These are phyloP conservation scores for Ataeniobius toweri DNA, from an alignment of 2,797 vertebrate species.

Conservation along the genomic window DNA sequence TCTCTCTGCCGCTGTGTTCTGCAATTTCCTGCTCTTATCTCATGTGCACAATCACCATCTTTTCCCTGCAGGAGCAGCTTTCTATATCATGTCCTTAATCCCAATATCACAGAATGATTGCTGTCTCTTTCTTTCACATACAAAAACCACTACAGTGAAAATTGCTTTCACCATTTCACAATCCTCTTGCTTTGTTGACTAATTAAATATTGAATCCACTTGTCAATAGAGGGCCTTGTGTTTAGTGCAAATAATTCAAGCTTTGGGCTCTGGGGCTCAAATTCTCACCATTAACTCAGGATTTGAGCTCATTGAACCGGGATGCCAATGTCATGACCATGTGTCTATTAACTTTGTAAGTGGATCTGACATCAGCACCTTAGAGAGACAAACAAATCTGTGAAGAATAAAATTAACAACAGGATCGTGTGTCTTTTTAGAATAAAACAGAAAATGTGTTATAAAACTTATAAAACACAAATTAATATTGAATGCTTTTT, in stretches of 20 bases:
- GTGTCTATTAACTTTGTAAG: constrained; percentile 36
- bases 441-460: not conserved
- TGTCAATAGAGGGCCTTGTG: constrained; percentile 41
- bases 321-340: constrained; percentile 44
- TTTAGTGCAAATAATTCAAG: constrained; percentile 38
- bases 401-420: not conserved
- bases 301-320: constrained; percentile 43
- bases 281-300: constrained; percentile 45
- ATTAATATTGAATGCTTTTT: not conserved
- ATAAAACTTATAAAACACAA: not conserved
- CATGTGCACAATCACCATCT: constrained; percentile 12
- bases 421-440: not conserved
- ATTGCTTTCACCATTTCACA: constrained; percentile 16
- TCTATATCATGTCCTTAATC: constrained; percentile 28
- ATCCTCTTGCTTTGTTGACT: constrained; percentile 9
- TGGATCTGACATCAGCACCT: constrained; percentile 36
- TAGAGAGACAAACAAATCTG: constrained; percentile 10
- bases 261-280: constrained; percentile 34
- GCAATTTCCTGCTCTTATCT: constrained; percentile 38
- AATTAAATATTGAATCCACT: constrained; percentile 39
- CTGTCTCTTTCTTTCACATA: constrained; percentile 26
- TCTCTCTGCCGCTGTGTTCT: constrained; percentile 37
- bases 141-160: constrained; percentile 12
- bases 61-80: constrained; percentile 20
- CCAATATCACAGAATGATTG: constrained; percentile 24